Evolutionary conservation across 1,140 invertebrate species (phyloP).

Genomic region (Trichonephila clavipes): DNA sequence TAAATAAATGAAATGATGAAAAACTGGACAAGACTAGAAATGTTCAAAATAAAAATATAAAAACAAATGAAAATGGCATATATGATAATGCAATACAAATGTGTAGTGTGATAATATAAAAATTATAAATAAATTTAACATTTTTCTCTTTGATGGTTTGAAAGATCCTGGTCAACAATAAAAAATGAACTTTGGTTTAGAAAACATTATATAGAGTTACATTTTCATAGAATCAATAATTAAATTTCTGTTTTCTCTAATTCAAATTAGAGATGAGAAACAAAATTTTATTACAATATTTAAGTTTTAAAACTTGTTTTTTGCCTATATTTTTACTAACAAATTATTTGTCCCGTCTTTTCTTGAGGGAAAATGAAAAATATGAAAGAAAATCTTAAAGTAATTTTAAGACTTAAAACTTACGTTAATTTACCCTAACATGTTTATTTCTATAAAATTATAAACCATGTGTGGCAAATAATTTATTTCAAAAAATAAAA

Average conservation of each 20-base stretch:
- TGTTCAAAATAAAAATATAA: slow-evolving; percentile 39
- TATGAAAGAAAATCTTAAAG: too few species aligned
- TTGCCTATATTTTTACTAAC: too few species aligned
- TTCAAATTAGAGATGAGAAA: too few species aligned
- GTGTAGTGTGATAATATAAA: background rate
- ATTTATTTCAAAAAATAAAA: background rate
- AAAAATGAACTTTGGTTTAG: slow-evolving; percentile 49
- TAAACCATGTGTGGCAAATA: background rate
- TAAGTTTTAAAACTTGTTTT: too few species aligned
- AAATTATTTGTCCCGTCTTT: too few species aligned
- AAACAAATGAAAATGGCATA: background rate
- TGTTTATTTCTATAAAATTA: background rate
- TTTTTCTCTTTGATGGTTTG: background rate
- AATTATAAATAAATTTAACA: slow-evolving; percentile 41
- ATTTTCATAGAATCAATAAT: background rate
- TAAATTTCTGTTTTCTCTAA: too few species aligned
- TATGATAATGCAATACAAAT: slow-evolving; percentile 41
- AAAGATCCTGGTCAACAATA: slow-evolving; percentile 44
- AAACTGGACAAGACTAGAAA: slow-evolving; percentile 59
- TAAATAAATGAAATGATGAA: slow-evolving; percentile 63
- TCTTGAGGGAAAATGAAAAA: too few species aligned
- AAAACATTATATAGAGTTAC: slow-evolving; percentile 6
- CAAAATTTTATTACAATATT: too few species aligned
- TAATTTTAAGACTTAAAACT: too few species aligned
- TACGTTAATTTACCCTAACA: too few species aligned